Percentiles rank a stretch among this genome's conserved stretches.
phyloP scores from a whole-genome alignment of 2,113 vertebrate genomes.

The Vicugna pacos region DNA sequence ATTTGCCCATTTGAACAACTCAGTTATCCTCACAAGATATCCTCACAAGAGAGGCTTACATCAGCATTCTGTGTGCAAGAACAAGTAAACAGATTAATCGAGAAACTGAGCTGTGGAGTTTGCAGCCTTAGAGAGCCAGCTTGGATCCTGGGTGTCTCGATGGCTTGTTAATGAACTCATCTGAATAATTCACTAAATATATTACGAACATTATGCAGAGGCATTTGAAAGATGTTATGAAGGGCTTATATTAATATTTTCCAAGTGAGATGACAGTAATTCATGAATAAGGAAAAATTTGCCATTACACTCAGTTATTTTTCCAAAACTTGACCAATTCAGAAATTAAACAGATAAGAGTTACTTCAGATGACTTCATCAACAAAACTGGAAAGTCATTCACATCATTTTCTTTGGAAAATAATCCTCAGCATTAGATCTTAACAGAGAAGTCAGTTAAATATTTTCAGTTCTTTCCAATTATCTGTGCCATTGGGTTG shows the following conservation, averaged over 20 bases:
- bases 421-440: not conserved
- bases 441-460: not conserved
- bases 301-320: not conserved
- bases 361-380: not conserved
- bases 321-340: conserved; percentile 18
- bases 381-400: not conserved
- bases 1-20: not conserved
- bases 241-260: not conserved
- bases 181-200: conserved; percentile 46
- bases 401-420: not conserved
- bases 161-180: conserved; percentile 48
- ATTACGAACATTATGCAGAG: not conserved
- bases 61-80: not conserved
- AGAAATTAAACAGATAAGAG: not conserved
- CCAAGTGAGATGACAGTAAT: conserved; percentile 13
- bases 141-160: conserved; percentile 14
- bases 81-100: not conserved
- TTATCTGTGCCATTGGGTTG: not conserved
- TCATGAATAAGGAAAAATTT: not conserved
- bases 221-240: not conserved
- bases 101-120: not conserved
- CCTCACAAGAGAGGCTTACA: not conserved
- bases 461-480: not conserved
- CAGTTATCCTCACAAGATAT: not conserved
- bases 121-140: not conserved